Conservation (phyloP, 1,140 invertebrate genomes). For the Ptiloglossa arizonensis region DNA sequence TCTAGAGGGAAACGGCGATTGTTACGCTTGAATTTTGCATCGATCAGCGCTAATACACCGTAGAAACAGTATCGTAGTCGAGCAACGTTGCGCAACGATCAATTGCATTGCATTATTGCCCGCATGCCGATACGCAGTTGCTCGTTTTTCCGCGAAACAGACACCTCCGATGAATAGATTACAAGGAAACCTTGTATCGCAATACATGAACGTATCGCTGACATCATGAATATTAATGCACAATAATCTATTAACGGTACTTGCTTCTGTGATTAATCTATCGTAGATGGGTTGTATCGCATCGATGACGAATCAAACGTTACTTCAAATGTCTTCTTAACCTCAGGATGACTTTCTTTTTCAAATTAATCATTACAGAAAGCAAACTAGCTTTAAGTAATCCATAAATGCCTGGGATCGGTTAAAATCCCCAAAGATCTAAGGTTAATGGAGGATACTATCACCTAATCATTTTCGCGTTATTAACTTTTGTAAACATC, state of each 20-base stretch:
- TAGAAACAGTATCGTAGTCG: slow-evolving; percentile 27
- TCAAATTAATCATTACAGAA: no score
- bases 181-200: slow-evolving; percentile 37
- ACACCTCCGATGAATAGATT: slow-evolving; percentile 37
- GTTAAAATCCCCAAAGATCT: no score
- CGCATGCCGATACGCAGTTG: slow-evolving; percentile 31
- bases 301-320: not conserved
- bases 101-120: slow-evolving; percentile 40
- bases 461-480: no score
- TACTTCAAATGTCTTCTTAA: not conserved
- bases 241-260: slow-evolving; percentile 44
- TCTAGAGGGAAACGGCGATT: not conserved
- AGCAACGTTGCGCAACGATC: slow-evolving; percentile 38
- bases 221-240: slow-evolving; percentile 47
- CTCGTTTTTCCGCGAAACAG: slow-evolving; percentile 42
- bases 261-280: not conserved
- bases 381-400: no score
- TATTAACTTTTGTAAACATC: no score
- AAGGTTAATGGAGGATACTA: no score
- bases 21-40: not conserved
- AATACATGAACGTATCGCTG: slow-evolving; percentile 35
- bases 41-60: slow-evolving; percentile 7
- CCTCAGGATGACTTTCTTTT: no score
- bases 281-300: not conserved
- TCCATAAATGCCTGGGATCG: no score